Evolutionary conservation across 35 echinoderm and acorn worm species (phyloP), one percentile per base, ranked within the genome.

Genomic region (Acanthaster planci): DNA sequence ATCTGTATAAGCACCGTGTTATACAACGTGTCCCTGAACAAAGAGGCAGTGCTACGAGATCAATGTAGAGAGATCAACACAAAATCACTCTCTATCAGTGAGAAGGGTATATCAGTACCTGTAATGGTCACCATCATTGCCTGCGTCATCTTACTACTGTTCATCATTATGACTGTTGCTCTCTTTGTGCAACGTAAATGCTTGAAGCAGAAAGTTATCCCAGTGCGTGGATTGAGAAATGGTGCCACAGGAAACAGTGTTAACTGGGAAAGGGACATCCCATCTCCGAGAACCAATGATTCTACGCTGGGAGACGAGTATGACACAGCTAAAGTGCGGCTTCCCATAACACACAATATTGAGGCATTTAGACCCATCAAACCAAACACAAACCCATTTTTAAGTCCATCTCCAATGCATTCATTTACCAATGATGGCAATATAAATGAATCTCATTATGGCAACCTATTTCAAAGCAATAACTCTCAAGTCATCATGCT

Each of bases 61-160:
- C 96, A 99, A 76, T 99, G 96, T 52, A 26, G 93, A 3, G 96
- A 99, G 51, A 83, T 89, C 17, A 84, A 78, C 16, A 99, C 96
- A 5, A 21, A 80, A 52, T 18, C 58, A 64, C 51, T 38, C 12
- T 59, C 60, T 19, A 47, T 50, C 40, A 52, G 52, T 36, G 60
- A 77, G 38, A 47, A 67, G 6, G 84, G 83, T 7, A 39, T 76
- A 38, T 64, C 89, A 2, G 47, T 95, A 1, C 60, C 82, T 8
- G 75, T 87, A 34, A 80, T 95, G 37, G 88, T 44, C 17, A 67
- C 90, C 37, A 95, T 95, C 36, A 31, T 86, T 32, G 85, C 78
- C 31, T 84, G 76, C 27, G 79, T 91, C 1, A 80, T 95, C 26
- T n/a, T 80, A 32, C 58, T 83, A 1, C 37, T 95, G 8, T 23